Conservation (phyloP, 2,888 invertebrate species). For the Urechis unicinctus region DNA sequence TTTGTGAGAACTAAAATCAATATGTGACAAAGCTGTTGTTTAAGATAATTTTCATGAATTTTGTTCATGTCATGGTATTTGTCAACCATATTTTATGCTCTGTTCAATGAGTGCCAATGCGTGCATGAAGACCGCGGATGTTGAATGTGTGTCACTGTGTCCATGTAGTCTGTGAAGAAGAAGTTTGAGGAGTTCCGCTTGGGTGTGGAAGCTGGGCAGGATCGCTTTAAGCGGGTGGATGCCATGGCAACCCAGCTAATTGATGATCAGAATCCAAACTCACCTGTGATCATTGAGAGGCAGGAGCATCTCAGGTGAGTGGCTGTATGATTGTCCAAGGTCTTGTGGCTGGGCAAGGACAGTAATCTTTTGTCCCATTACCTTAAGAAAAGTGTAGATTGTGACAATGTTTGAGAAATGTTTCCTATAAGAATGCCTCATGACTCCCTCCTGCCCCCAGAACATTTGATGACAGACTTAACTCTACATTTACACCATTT, state of each 20-base stretch:
- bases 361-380: too few relatives aligned
- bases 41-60: neutral
- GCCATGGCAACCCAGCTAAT: slow-evolving; percentile 57
- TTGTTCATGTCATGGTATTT: neutral
- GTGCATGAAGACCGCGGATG: too few relatives aligned
- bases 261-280: slow-evolving; percentile 75
- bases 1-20: too few relatives aligned
- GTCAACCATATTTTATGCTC: neutral
- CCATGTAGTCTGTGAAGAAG: slow-evolving; percentile 63
- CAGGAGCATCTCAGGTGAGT: slow-evolving; percentile 77
- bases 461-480: too few relatives aligned
- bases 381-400: too few relatives aligned
- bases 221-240: slow-evolving; percentile 64
- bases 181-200: slow-evolving; percentile 85
- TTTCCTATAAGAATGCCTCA: too few relatives aligned
- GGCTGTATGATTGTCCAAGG: too few relatives aligned
- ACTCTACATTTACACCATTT: too few relatives aligned
- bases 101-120: too few relatives aligned
- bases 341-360: neutral
- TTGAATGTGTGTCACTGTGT: too few relatives aligned
- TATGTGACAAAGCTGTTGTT: too few relatives aligned
- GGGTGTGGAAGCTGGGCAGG: slow-evolving; percentile 75
- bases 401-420: neutral
- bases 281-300: slow-evolving; percentile 71
- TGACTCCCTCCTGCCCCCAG: too few relatives aligned